Conservation (phyloP, 2,797 vertebrate genomes). For the Perodicticus potto region DNA sequence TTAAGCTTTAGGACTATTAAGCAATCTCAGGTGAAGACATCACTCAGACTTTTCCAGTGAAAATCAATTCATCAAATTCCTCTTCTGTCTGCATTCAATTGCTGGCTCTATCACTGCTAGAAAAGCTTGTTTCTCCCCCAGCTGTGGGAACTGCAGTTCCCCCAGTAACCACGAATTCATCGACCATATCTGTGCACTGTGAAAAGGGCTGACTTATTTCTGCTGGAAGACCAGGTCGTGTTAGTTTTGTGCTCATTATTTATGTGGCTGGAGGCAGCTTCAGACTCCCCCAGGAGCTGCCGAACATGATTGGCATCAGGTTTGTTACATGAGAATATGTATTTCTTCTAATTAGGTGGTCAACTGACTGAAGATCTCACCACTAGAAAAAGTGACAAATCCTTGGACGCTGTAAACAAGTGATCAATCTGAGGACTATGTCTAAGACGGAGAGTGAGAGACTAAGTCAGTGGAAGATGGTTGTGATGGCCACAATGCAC, state of each 20-base stretch:
- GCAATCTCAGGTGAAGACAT: constrained; percentile 59
- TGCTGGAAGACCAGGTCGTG: neutral
- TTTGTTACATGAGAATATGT: constrained; percentile 39
- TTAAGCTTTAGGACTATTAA: constrained; percentile 46
- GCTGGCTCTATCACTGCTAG: neutral
- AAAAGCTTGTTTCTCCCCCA: neutral
- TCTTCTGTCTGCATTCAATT: neutral
- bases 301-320: neutral
- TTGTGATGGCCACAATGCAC: neutral
- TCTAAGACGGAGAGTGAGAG: neutral
- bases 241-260: constrained; percentile 31
- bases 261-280: constrained; percentile 34
- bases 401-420: neutral
- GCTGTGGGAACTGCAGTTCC: neutral
- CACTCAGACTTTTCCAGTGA: constrained; percentile 55
- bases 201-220: neutral
- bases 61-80: constrained; percentile 65
- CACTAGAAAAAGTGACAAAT: constrained; percentile 19
- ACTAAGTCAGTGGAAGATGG: neutral
- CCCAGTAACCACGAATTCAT: neutral
- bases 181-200: neutral
- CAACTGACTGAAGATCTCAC: neutral
- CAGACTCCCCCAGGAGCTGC: neutral
- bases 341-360: constrained; percentile 51
- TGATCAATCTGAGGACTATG: neutral